Base-by-base conservation (phyloP, 2,113 vertebrate genomes). In the Ammodytes dubius region DNA sequence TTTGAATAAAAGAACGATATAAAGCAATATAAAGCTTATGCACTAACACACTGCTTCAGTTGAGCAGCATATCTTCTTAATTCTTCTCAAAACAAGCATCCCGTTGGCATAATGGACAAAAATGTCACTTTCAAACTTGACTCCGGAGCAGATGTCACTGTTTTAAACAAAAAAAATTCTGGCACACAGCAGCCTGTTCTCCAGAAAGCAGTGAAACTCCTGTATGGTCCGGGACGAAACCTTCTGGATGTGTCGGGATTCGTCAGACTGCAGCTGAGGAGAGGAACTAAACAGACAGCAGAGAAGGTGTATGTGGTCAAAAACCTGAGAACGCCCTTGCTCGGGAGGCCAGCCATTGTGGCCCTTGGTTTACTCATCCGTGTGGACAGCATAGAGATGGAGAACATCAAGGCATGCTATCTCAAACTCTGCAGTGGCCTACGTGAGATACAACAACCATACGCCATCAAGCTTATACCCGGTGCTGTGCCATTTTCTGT, bases 291-390 rank as follows among this genome's bases (percentile, higher is more conserved):
- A 35, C 74, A 68, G 53, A 60, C 60, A 0, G 40, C 1, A 4
- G 70, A 79, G 14, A 69, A 72, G 13, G 60, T 77, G 3, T 58
- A 77, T 52, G 60, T 76, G 27, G 70, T 79, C 10, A 65, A 65
- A 27, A 27, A 65, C 17, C 11, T 64, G 60, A 45, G 60, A 5
- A 64, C 6, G 1, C 59, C 58, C 6, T 52, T 79, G 54, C 69
- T 78, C 3, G 75, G 81, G 54, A 2, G n/a, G 11, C 46, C 46
- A 27, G 73, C 63, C 54, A 73, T 74, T 54, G 10, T 15, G 57
- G 50, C 70, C 4, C 42, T 57, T 27, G 64, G 75, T 0, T 40
- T 84, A 11, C 47, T 79, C n/a, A n/a, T n/a, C 6, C 17, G 40
- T 13, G 27, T 78, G 0, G 17, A 45, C 0, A 46, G 58, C 7